Conservation (phyloP, 2,113 vertebrate species). For the Corythornis madagascariensis region DNA sequence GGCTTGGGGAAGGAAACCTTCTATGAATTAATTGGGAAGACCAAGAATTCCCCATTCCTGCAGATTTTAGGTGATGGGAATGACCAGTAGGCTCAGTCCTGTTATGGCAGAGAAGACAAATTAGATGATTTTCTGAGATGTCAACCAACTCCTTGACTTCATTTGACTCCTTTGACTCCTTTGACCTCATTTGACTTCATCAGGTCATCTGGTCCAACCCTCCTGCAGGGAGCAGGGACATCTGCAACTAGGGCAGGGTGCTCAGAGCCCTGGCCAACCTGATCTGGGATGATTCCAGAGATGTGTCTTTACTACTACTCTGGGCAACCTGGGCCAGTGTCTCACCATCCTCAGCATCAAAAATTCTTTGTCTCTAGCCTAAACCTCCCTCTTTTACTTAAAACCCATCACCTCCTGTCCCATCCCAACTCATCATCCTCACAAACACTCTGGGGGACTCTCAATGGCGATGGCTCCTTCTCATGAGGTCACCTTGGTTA, state of each 20-base stretch:
- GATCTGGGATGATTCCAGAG: background rate
- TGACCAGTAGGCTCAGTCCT: background rate
- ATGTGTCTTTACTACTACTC: background rate
- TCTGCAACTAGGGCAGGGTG: background rate
- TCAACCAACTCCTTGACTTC: background rate
- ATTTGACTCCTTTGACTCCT: background rate
- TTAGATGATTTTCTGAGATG: background rate
- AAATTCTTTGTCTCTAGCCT: background rate
- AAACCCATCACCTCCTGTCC: background rate
- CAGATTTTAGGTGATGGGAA: background rate
- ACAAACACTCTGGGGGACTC: fast-evolving
- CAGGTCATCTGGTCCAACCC: background rate
- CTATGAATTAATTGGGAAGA: background rate
- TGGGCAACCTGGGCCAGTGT: background rate
- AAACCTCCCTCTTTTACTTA: background rate
- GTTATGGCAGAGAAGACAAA: background rate
- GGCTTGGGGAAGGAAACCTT: background rate
- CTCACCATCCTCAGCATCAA: background rate
- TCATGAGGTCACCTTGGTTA: background rate
- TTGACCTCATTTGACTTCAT: background rate
- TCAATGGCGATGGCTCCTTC: background rate
- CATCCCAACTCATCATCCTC: background rate
- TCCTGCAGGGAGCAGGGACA: background rate
- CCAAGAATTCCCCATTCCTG: background rate
- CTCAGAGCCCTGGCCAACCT: background rate